Evolutionary conservation across 2,888 invertebrate genomes (phyloP), one percentile per base, ranked within the genome.

Genomic region (Watsonalla binaria): DNA sequence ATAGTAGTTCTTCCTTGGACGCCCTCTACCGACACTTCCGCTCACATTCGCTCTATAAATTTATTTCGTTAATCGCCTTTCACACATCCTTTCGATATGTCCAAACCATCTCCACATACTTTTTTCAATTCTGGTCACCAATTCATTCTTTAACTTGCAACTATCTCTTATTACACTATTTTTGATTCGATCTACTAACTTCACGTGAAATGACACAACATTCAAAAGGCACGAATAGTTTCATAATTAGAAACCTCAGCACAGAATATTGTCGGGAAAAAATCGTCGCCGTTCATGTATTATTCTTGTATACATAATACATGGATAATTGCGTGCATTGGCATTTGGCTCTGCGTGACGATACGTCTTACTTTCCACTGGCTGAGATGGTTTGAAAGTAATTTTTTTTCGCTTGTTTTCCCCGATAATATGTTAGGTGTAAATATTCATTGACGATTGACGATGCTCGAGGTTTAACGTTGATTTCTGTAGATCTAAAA

Each of bases 381-480:
- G 70, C 75, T 77, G 75, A 79, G 80, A 81, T 74, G 68, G 68
- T 76, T 82, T 55, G 88, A 88, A 87, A 88, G 86, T 88, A 82
- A 70, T 80, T 86, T 85, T 84, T 81, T 85, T 76, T 72, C 51
- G 63, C 55, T 60, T 66, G 78, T 82, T 88, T 86, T 84, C 86
- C 80, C 86, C 85, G 71, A 63, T 84, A 84, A 84, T 76, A 88
- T 88, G 86, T 71, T 47, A 62, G 54, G 58, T 58, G 64, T 66
- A 51, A 63, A 71, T 74, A 74, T 76, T 73, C 72, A 72, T 60
- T 58, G 42, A 50, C 37, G 45, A 47, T 34, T 45, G 45, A 54
- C 52, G 24, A 46, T 42, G 45, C 39, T 24, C 24, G 24, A 24
- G 24, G 24, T 24, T 24, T 24, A 24, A 24, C 24, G 24, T 24